phyloP scores from a whole-genome alignment of 2,797 vertebrate species.

The Myoxocephalus aenaeus region DNA sequence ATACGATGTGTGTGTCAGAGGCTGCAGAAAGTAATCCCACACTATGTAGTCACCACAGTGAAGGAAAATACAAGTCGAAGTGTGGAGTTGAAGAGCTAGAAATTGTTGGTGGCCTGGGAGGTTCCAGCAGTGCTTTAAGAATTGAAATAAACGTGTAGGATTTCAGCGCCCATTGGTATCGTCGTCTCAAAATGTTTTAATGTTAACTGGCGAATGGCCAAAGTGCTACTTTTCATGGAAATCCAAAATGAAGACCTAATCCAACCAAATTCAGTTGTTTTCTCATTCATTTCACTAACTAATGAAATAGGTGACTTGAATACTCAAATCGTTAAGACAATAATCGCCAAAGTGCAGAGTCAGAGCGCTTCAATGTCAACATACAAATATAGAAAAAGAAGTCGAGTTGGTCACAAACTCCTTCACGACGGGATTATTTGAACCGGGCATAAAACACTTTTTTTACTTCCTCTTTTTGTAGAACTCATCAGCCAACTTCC shows the following conservation, averaged over 20 bases:
- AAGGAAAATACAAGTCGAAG: background rate
- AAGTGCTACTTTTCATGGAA: background rate
- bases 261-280: background rate
- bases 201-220: background rate
- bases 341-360: background rate
- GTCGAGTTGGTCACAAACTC: background rate
- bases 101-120: background rate
- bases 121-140: conserved; percentile 15
- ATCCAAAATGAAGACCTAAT: background rate
- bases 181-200: background rate
- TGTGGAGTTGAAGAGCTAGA: background rate
- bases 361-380: background rate
- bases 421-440: background rate
- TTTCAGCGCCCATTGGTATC: conserved; percentile 2
- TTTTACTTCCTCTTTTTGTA: background rate
- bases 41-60: background rate
- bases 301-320: background rate
- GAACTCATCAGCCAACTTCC: background rate
- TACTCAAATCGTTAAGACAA: background rate
- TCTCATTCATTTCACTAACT: background rate
- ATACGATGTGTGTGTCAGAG: conserved; percentile 14
- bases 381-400: background rate
- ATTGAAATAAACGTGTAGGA: background rate
- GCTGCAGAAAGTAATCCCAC: background rate
- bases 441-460: background rate